Percentiles rank a stretch among this genome's conserved stretches.
These are phyloP conservation scores for Drosophila anceps DNA, from an alignment of 2,888 invertebrate genomes.

Conservation along the genomic window DNA sequence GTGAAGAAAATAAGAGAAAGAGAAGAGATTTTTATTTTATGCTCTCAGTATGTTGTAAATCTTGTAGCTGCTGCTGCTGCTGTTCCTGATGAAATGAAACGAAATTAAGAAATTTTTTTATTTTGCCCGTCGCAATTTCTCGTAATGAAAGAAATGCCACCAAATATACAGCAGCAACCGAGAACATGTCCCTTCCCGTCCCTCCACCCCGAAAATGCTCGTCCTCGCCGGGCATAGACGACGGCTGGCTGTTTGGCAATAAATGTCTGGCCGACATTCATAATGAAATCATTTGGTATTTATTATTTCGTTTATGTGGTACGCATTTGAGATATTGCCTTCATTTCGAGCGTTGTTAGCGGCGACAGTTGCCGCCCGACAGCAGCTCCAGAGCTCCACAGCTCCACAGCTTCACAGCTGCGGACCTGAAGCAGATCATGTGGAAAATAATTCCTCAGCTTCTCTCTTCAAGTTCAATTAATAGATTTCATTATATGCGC, in stretches of 20 bases:
- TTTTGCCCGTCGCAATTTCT: constrained; percentile 67
- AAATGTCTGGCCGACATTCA: constrained; percentile 68
- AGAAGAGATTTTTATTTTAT: constrained; percentile 75
- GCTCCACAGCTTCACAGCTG: background rate
- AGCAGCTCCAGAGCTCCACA: background rate
- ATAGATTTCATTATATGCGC: background rate
- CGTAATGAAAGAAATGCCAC: constrained; percentile 75
- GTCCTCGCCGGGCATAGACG: constrained; percentile 20
- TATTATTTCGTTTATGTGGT: constrained; percentile 77
- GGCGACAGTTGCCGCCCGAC: constrained; percentile 47
- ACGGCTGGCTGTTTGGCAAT: constrained; percentile 45
- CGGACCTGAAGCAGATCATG: constrained; percentile 7
- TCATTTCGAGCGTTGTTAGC: constrained; percentile 59
- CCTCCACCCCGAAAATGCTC: background rate
- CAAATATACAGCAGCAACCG: constrained; percentile 5
- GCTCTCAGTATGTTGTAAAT: constrained; percentile 76
- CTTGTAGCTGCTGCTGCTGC: constrained; percentile 66
- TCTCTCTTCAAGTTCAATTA: background rate
- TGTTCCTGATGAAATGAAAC: constrained; percentile 73
- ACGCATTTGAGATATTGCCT: constrained; percentile 73
- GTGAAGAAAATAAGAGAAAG: constrained; percentile 15
- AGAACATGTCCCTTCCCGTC: background rate
- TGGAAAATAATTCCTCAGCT: background rate
- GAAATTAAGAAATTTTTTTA: constrained; percentile 75
- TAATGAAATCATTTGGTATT: constrained; percentile 78